These are phyloP conservation scores for Pachypsylla venusta DNA, from an alignment of 1,140 invertebrate species.

Conservation along the genomic window DNA sequence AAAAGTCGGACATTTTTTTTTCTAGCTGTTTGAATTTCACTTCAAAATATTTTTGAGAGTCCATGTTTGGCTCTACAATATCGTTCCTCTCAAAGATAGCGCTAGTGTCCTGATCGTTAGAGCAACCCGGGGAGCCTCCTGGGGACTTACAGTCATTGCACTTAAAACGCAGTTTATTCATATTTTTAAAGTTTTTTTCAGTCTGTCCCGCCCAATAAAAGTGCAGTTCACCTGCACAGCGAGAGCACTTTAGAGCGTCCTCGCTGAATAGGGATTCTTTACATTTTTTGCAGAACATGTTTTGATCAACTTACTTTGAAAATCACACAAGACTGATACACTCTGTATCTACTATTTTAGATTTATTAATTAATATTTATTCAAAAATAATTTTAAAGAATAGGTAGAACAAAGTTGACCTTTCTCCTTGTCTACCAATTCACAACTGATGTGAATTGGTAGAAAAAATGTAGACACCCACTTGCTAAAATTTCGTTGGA, in stretches of 20 bases:
- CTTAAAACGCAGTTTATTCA: neutral
- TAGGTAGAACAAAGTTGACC: too few relatives aligned
- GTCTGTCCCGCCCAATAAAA: neutral
- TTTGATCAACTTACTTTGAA: too few relatives aligned
- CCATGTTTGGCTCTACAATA: neutral
- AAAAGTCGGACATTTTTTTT: neutral
- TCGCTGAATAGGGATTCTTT: neutral
- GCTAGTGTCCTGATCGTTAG: neutral
- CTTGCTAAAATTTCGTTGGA: too few relatives aligned
- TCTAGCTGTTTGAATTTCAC: neutral
- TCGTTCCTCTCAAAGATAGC: neutral
- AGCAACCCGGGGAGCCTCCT: neutral
- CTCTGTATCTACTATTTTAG: neutral
- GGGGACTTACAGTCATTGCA: neutral
- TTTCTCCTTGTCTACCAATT: too few relatives aligned
- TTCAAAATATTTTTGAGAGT: neutral
- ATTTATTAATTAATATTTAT: too few relatives aligned
- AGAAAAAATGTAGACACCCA: too few relatives aligned
- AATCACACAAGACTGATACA: neutral
- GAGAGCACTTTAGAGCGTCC: neutral
- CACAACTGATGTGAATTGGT: too few relatives aligned
- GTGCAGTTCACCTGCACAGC: neutral
- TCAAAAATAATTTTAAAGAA: too few relatives aligned
- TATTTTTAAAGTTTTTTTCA: neutral
- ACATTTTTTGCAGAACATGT: neutral